A percentile compares a stretch with the other conserved stretches of the same genome.
Conservation (phyloP, 2,888 invertebrate genomes). For the Lasioglossum figueresi region DNA sequence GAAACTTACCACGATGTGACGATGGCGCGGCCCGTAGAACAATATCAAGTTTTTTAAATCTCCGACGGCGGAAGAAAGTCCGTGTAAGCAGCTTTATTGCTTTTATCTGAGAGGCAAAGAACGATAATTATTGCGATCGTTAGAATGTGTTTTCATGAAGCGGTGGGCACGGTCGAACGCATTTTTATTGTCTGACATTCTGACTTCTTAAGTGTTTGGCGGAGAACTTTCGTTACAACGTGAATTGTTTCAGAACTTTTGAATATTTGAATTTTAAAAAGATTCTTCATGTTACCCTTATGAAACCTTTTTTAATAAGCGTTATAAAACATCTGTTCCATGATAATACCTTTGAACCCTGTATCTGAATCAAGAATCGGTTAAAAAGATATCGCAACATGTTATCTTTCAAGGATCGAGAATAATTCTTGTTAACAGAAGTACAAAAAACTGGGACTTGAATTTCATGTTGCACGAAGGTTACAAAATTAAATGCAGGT, state of each 20-base stretch:
- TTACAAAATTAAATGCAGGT: background rate
- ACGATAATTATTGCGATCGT: background rate
- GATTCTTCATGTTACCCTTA: too few species aligned
- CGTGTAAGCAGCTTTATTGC: background rate
- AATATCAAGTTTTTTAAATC: conserved; percentile 17
- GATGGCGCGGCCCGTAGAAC: background rate
- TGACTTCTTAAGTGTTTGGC: background rate
- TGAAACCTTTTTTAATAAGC: too few species aligned
- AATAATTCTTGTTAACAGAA: too few species aligned
- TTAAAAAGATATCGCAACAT: too few species aligned
- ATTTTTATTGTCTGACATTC: background rate
- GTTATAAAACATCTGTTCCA: too few species aligned
- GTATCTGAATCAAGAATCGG: too few species aligned
- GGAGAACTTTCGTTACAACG: background rate
- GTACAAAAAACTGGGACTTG: too few species aligned
- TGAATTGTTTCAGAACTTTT: background rate
- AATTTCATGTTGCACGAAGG: background rate
- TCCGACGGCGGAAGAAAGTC: background rate
- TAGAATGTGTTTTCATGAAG: background rate
- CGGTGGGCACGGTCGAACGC: background rate
- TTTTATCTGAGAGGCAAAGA: background rate
- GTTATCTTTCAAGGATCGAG: too few species aligned
- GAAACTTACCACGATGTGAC: conserved; percentile 2
- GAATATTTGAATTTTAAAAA: background rate
- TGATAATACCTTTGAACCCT: too few species aligned